These are phyloP conservation scores for Probosciger aterrimus DNA, from an alignment of 2,113 vertebrate species.

Conservation along the genomic window DNA sequence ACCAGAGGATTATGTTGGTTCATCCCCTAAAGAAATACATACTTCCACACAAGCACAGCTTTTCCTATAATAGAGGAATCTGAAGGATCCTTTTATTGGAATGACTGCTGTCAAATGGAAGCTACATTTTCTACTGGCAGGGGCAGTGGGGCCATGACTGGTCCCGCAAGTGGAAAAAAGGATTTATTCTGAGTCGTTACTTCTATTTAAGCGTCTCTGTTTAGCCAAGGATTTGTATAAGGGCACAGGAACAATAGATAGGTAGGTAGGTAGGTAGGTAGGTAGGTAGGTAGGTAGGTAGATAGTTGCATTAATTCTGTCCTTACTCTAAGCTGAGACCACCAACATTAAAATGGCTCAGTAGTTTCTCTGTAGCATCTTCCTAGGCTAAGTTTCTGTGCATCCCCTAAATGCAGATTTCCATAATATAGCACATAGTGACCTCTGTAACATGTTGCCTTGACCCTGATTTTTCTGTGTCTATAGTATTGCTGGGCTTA, in stretches of 20 bases:
- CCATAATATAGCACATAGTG: background rate
- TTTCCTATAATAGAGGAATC: background rate
- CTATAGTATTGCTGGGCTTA: background rate
- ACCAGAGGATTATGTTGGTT: background rate
- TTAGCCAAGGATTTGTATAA: background rate
- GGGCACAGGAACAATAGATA: background rate
- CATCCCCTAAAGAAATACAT: background rate
- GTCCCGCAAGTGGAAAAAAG: background rate
- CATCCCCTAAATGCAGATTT: background rate
- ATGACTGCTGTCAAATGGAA: background rate
- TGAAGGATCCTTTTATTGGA: background rate
- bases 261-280: background rate
- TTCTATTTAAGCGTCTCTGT: background rate
- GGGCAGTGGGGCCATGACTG: background rate
- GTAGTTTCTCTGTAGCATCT: background rate
- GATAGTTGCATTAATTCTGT: background rate
- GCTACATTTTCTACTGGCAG: background rate
- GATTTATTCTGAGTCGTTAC: background rate
- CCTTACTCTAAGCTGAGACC: background rate
- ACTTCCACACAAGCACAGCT: background rate
- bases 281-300: background rate
- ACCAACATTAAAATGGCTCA: background rate
- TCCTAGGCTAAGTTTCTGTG: background rate
- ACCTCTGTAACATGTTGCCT: conserved; percentile 11
- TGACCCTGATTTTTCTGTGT: conserved; percentile 1